A percentile compares a stretch with the other conserved stretches of the same genome.
Conservation (phyloP, 2,113 vertebrate genomes). For the Rhipidura dahli region DNA sequence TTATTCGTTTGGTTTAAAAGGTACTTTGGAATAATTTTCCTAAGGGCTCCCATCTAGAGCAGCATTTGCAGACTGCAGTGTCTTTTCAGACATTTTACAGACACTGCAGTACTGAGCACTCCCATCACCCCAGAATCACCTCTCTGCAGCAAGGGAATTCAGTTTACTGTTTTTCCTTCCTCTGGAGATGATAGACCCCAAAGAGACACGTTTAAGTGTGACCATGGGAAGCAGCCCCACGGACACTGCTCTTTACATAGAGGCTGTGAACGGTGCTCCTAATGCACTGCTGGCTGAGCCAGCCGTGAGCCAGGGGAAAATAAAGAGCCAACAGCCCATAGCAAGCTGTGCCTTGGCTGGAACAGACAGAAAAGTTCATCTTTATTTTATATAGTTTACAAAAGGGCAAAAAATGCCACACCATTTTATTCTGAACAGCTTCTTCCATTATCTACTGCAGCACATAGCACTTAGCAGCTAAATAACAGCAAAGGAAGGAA, state of each 20-base stretch:
- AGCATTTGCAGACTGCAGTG: background rate
- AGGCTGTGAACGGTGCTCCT: background rate
- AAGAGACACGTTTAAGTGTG: background rate
- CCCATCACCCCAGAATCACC: background rate
- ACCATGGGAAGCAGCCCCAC: background rate
- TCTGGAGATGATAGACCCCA: background rate
- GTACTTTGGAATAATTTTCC: background rate
- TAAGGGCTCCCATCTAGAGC: background rate
- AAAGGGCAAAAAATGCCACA: conserved; percentile 36
- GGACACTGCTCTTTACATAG: accelerated
- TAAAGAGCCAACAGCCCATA: background rate
- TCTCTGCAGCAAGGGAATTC: background rate
- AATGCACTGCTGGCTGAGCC: background rate
- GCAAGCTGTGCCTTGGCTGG: background rate
- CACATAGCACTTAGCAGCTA: background rate
- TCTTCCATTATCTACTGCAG: background rate
- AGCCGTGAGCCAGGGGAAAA: background rate
- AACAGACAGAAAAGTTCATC: background rate
- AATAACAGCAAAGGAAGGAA: conserved; percentile 44
- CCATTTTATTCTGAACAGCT: conserved; percentile 27
- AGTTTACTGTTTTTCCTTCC: background rate
- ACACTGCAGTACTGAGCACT: background rate
- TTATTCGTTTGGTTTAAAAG: background rate
- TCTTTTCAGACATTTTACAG: background rate
- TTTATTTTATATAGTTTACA: conserved; percentile 15